A percentile compares a stretch with the other conserved stretches of the same genome.
Evolutionary conservation across 2,888 invertebrate genomes (phyloP).

Genomic region (Cerceris rybyensis): DNA sequence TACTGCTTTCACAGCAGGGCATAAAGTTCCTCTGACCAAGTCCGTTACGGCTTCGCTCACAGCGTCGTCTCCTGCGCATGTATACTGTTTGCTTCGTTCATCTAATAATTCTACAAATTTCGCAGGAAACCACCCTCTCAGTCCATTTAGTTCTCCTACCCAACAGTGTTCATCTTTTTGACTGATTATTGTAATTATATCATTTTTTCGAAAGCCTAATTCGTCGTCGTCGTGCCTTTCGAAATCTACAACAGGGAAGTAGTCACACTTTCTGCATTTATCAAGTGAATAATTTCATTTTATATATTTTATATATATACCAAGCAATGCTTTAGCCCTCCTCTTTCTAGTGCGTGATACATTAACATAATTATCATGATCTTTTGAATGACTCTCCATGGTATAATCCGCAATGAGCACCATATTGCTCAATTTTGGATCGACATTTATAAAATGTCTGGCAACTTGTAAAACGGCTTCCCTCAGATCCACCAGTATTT

Average conservation of each 20-base stretch:
- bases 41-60: conserved; percentile 98
- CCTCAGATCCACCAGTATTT: conserved; percentile 97
- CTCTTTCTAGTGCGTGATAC: conserved; percentile 93
- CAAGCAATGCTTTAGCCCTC: conserved; percentile 95
- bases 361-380: conserved; percentile 97
- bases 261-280: conserved; percentile 6
- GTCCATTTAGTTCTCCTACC: conserved; percentile 98
- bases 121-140: conserved; percentile 98
- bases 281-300: conserved; percentile 8
- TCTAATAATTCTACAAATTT: conserved; percentile 98
- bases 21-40: conserved; percentile 95
- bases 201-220: conserved; percentile 98
- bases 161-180: conserved; percentile 99
- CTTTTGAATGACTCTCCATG: conserved; percentile 96
- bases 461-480: conserved; percentile 97
- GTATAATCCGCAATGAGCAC: conserved; percentile 95
- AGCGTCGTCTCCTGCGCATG: conserved; percentile 97
- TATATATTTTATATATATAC: conserved; percentile 78
- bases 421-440: conserved; percentile 93
- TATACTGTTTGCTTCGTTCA: conserved; percentile 95
- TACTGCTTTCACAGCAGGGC: conserved; percentile 96
- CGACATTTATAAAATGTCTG: conserved; percentile 96
- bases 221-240: conserved; percentile 99
- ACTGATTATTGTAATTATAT: conserved; percentile 98
- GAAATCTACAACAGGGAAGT: conserved; percentile 87